Conservation (phyloP, 2,888 invertebrate species). For the Eristalis arbustorum region DNA sequence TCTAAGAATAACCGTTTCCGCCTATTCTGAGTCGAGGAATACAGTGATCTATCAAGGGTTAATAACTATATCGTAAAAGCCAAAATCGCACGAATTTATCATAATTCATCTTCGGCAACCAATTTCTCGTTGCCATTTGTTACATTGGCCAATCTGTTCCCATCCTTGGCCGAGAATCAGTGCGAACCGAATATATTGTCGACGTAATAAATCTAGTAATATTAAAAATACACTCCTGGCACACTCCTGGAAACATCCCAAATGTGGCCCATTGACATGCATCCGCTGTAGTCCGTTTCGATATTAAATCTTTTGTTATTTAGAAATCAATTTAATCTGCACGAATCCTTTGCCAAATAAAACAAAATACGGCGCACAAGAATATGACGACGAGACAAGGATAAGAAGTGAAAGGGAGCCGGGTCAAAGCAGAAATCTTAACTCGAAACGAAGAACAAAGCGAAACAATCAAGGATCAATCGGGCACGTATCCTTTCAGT, state of each 20-base stretch:
- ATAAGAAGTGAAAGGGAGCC: neutral
- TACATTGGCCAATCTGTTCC: slow-evolving; percentile 51
- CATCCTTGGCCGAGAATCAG: slow-evolving; percentile 30
- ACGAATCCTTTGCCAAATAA: slow-evolving; percentile 65
- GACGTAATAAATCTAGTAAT: slow-evolving; percentile 59
- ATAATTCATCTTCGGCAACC: slow-evolving; percentile 42
- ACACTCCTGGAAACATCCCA: slow-evolving; percentile 28
- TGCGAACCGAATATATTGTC: slow-evolving; percentile 56
- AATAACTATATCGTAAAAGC: slow-evolving; percentile 19
- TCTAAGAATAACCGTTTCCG: neutral
- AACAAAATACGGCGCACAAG: slow-evolving; percentile 42
- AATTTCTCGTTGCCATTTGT: slow-evolving; percentile 57
- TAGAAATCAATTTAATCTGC: slow-evolving; percentile 69
- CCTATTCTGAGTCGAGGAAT: neutral
- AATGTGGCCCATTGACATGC: slow-evolving; percentile 60
- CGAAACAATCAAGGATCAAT: slow-evolving; percentile 70
- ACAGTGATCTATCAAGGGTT: neutral
- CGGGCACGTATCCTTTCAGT: slow-evolving; percentile 67
- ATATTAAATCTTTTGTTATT: slow-evolving; percentile 70
- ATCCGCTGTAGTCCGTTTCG: slow-evolving; percentile 61
- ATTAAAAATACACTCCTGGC: slow-evolving; percentile 55
- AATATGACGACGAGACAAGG: neutral
- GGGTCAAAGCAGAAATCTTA: slow-evolving; percentile 15
- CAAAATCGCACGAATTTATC: slow-evolving; percentile 27
- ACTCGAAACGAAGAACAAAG: slow-evolving; percentile 63